Conservation (phyloP, 2,797 vertebrate genomes). For the Oryzias sinensis region DNA sequence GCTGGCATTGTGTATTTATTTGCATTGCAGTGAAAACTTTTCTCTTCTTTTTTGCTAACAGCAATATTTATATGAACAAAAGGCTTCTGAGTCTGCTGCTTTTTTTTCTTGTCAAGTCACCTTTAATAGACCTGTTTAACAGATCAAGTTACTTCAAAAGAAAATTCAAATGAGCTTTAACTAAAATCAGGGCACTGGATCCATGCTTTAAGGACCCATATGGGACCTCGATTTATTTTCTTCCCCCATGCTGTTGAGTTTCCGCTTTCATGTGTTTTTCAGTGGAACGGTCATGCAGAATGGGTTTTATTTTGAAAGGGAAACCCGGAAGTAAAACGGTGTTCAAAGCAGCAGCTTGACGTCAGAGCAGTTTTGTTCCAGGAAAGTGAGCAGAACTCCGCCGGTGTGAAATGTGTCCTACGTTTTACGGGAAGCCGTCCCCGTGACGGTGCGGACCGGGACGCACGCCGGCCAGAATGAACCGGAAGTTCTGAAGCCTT, state of each 20-base stretch:
- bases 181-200: not conserved
- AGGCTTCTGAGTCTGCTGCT: not conserved
- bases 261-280: not conserved
- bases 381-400: constrained; percentile 57
- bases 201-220: no score
- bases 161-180: accelerated
- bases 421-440: not conserved
- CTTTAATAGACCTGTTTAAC: not conserved
- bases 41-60: no score
- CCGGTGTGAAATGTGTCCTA: constrained; percentile 25
- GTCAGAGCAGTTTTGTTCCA: constrained; percentile 33
- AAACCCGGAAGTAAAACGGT: constrained; percentile 38
- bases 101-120: constrained; percentile 1
- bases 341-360: constrained; percentile 26
- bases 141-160: not conserved
- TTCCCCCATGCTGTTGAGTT: no score
- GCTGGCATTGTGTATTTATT: no score
- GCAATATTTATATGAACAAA: no score
- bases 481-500: constrained; percentile 47
- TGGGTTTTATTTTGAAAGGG: constrained; percentile 58
- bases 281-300: not conserved
- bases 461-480: constrained; percentile 56
- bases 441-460: constrained; percentile 22
- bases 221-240: no score
- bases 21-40: no score